phyloP scores from a whole-genome alignment of 92 coral and sea anemone genomes.

The Porites divaricata region DNA sequence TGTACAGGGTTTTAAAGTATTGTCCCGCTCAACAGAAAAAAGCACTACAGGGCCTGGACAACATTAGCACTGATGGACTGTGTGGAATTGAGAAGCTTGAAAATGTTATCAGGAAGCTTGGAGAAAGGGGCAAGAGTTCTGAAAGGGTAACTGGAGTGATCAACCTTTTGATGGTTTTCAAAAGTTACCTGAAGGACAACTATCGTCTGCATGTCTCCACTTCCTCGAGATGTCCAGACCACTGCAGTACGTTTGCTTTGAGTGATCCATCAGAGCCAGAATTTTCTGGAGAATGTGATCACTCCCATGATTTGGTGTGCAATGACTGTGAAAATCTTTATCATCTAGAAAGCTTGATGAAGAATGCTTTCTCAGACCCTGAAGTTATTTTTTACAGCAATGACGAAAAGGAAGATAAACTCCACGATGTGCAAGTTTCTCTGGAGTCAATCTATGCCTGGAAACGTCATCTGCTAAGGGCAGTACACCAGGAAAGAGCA shows the following conservation, averaged over 20 bases:
- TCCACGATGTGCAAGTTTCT: slow-evolving; percentile 40
- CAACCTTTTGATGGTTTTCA: slow-evolving; percentile 35
- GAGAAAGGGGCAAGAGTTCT: slow-evolving; percentile 41
- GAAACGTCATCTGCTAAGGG: slow-evolving; percentile 63
- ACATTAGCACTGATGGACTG: slow-evolving; percentile 54
- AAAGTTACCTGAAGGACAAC: slow-evolving; percentile 54
- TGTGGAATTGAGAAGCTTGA: slow-evolving; percentile 48
- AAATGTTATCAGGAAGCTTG: slow-evolving; percentile 41
- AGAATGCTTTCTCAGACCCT: slow-evolving; percentile 42
- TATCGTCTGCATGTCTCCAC: slow-evolving; percentile 53
- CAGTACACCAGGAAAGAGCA: slow-evolving; percentile 52
- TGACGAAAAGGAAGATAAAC: slow-evolving; percentile 58
- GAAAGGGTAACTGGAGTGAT: slow-evolving; percentile 39
- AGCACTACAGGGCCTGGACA: slow-evolving; percentile 64
- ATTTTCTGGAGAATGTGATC: slow-evolving; percentile 52
- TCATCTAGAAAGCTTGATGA: slow-evolving; percentile 38
- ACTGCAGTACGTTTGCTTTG: slow-evolving; percentile 58
- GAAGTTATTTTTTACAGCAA: slow-evolving; percentile 37
- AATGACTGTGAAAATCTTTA: slow-evolving; percentile 42
- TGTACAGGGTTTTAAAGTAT: slow-evolving; percentile 47
- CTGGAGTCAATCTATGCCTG: slow-evolving; percentile 55
- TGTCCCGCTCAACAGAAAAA: slow-evolving; percentile 63
- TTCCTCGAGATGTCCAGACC: slow-evolving; percentile 63
- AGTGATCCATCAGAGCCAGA: slow-evolving; percentile 59
- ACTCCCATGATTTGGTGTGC: slow-evolving; percentile 52